Percentiles rank a stretch among this genome's conserved stretches.
These are phyloP conservation scores for Mormoops blainvillei DNA, from an alignment of 2,113 vertebrate genomes.

Conservation along the genomic window DNA sequence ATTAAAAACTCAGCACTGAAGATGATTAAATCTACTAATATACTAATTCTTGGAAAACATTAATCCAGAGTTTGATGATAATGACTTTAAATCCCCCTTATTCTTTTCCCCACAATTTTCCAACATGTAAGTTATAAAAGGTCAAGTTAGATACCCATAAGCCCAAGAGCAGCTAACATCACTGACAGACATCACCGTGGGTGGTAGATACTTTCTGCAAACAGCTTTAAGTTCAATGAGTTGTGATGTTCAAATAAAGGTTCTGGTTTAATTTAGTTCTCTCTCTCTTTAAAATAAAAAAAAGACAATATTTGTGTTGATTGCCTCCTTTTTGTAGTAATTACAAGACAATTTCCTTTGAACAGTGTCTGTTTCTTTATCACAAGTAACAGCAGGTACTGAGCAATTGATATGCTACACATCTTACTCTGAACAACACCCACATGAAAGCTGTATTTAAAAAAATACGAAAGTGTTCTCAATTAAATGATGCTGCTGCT, in stretches of 20 bases:
- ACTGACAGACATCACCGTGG: background rate
- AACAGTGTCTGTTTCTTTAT: constrained; percentile 70
- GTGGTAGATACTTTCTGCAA: constrained; percentile 29
- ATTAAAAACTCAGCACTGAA: background rate
- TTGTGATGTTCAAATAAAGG: constrained; percentile 51
- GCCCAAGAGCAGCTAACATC: background rate
- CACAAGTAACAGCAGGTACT: constrained; percentile 67
- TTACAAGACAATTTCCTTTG: constrained; percentile 70
- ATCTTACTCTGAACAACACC: background rate
- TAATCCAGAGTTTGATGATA: background rate
- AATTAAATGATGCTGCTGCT: background rate
- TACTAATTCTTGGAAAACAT: background rate
- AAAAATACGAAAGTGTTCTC: constrained; percentile 23
- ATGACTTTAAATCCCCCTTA: background rate
- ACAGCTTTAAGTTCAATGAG: constrained; percentile 48
- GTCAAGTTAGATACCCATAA: background rate
- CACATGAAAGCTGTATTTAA: constrained; percentile 12
- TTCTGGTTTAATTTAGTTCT: constrained; percentile 46
- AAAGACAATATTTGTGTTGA: constrained; percentile 61
- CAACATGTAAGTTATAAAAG: background rate
- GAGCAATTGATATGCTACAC: constrained; percentile 37
- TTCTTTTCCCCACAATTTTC: background rate
- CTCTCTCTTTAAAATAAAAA: constrained; percentile 47
- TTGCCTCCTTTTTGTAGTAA: constrained; percentile 66
- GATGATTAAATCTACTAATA: background rate